Base-by-base conservation (phyloP, 2,888 invertebrate species). In the Stenodera caucasica region DNA sequence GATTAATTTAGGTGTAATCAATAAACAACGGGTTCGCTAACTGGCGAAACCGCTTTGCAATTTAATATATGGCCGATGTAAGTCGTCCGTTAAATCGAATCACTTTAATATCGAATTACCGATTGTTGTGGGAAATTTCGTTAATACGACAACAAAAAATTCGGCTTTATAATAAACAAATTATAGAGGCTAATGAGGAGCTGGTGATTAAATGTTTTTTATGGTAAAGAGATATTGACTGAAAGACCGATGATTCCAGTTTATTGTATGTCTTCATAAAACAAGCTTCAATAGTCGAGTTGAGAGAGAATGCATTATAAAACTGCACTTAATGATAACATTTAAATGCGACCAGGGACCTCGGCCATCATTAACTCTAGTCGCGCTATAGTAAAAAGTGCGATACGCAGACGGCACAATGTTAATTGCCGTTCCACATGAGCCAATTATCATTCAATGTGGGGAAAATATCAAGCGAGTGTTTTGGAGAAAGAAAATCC, bases 241-340 rank as follows among this genome's bases (percentile, higher is more conserved):
- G n/a, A 35, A 14, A 35, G 5, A 35, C 37, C 4, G 64, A 55
- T 61, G 70, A 70, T 72, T 70, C 68, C 68, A 72, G 70, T 74
- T 74, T 73, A 75, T 73, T 2, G 9, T 21, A 77, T 75, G 77
- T 77, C 77, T 77, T 73, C 70, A 77, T 77, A 77, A 72, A 73
- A 72, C 69, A 64, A 65, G 67, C 66, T 67, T 60, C 55, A 66
- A 55, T 67, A 71, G 69, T 26, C 3, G 71, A 72, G 72, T 72
- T 72, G 71, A 70, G 66, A 61, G 55, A 56, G 35, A 5, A 5
- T 4, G 18, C 8, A 64, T 61, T 60, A 58, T 49, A 58, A 58
- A 69, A 63, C 40, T 40, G 63, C 68, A 50, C 67, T 70, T 76
- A 76, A 76, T 75, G 75, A 74, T 72, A 70, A 75, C 74, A 75